phyloP scores from a whole-genome alignment of 2,888 invertebrate genomes.

The Panorpa germanica region DNA sequence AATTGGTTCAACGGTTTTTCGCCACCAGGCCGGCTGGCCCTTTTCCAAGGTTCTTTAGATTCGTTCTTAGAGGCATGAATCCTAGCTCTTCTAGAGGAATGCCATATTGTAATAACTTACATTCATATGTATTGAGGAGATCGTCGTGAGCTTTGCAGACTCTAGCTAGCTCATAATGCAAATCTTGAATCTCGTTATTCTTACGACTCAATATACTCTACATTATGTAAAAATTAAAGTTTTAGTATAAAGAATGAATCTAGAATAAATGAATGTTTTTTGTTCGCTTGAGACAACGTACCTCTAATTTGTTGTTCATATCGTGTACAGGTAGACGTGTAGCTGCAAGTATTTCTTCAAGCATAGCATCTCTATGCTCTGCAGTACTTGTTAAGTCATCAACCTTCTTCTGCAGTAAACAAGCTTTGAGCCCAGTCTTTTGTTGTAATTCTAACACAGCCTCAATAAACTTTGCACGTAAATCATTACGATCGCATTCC shows the following conservation, averaged over 20 bases:
- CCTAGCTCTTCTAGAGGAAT: slow-evolving; percentile 65
- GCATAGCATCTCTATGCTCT: slow-evolving; percentile 49
- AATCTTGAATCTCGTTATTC: slow-evolving; percentile 62
- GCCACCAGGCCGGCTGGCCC: slow-evolving; percentile 59
- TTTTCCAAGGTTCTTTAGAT: slow-evolving; percentile 35
- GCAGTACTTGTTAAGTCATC: slow-evolving; percentile 39
- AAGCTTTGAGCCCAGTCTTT: slow-evolving; percentile 52
- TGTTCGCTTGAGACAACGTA: too few species aligned
- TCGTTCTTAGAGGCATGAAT: slow-evolving; percentile 44
- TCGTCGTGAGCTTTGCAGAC: slow-evolving; percentile 76
- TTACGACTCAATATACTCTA: slow-evolving; percentile 58
- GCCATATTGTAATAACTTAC: slow-evolving; percentile 58
- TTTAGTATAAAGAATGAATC: too few species aligned
- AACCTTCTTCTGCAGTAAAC: slow-evolving; percentile 60
- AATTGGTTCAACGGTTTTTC: too few species aligned
- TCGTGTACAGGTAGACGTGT: slow-evolving; percentile 28
- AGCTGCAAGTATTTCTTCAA: slow-evolving; percentile 42
- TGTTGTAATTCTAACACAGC: slow-evolving; percentile 78
- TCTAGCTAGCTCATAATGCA: slow-evolving; percentile 66
- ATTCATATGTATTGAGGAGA: slow-evolving; percentile 57
- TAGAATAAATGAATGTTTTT: too few species aligned
- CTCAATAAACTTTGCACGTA: slow-evolving; percentile 60
- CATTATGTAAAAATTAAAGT: too few species aligned
- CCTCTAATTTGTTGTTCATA: slow-evolving; percentile 37
- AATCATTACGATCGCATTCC: slow-evolving; percentile 53